A percentile compares a stretch with the other conserved stretches of the same genome.
Evolutionary conservation across 35 echinoderm and acorn worm species (phyloP).

Genomic region (Apostichopus californicus): DNA sequence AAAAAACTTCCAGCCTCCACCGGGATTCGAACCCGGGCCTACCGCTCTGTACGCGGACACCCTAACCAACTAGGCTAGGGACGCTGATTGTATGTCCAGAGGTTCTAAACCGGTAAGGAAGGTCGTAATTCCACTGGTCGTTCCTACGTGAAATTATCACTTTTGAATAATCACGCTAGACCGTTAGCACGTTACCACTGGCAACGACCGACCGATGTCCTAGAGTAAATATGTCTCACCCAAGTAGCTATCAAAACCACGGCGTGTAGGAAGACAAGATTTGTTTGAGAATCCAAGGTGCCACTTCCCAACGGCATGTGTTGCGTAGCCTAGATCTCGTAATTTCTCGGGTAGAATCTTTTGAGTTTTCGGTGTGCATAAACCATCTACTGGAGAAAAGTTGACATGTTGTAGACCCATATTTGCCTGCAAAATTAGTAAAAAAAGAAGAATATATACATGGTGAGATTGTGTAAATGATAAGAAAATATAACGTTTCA

Average conservation of each 20-base stretch:
- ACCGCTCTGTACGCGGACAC: no score
- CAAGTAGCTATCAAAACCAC: slow-evolving; percentile 69
- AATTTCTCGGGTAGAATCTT: slow-evolving; percentile 48
- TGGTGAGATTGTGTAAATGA: no score
- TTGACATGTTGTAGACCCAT: slow-evolving; percentile 64
- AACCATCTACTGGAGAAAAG: slow-evolving; percentile 31
- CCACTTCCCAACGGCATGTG: slow-evolving; percentile 71
- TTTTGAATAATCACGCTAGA: no score
- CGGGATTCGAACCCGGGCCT: no score
- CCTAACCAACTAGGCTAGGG: no score
- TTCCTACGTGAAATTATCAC: no score
- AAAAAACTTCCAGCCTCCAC: no score
- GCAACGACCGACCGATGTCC: neutral
- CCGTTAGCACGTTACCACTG: neutral
- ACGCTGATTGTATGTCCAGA: no score
- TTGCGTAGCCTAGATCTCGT: slow-evolving; percentile 56
- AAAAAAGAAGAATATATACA: no score
- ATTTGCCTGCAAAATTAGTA: slow-evolving; percentile 56
- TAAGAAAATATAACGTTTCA: no score
- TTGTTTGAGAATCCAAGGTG: slow-evolving; percentile 50
- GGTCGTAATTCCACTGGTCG: no score
- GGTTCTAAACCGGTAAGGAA: no score
- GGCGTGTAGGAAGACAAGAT: slow-evolving; percentile 49
- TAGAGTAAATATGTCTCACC: slow-evolving; percentile 33
- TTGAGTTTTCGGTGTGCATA: slow-evolving; percentile 42